These are phyloP conservation scores for Toxotes lorentzi DNA, from an alignment of 2,797 vertebrate genomes.

Conservation along the genomic window DNA sequence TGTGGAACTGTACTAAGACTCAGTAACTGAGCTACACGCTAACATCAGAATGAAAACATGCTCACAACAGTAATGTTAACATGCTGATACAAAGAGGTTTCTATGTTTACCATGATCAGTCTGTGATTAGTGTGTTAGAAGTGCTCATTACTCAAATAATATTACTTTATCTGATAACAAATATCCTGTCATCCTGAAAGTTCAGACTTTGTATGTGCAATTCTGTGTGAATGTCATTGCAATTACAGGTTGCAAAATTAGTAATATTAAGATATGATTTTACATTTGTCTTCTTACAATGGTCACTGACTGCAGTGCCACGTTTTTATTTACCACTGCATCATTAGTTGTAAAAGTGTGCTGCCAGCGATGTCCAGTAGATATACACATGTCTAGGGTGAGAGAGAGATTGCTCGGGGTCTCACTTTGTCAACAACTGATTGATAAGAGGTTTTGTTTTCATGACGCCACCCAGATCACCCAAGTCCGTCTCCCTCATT, in stretches of 20 bases:
- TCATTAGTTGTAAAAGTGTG: constrained; percentile 42
- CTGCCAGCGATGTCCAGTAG: constrained; percentile 44
- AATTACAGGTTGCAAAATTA: neutral
- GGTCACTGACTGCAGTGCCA: constrained; percentile 17
- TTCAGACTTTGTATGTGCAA: too few relatives aligned
- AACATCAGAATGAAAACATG: neutral
- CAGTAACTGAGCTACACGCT: neutral
- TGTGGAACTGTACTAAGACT: neutral
- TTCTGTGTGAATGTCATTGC: too few relatives aligned
- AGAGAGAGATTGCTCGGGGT: constrained; percentile 59
- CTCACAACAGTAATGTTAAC: neutral
- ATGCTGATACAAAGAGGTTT: neutral
- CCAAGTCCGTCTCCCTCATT: constrained; percentile 72
- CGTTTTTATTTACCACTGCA: constrained; percentile 31
- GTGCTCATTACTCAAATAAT: too few relatives aligned
- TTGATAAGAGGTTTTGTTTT: constrained; percentile 83
- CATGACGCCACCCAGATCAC: constrained; percentile 75
- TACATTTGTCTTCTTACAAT: neutral
- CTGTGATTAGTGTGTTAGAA: neutral
- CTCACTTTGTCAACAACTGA: constrained; percentile 79
- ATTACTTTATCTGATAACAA: too few relatives aligned
- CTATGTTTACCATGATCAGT: neutral
- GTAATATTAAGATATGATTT: neutral
- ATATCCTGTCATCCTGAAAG: too few relatives aligned
- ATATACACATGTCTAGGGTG: constrained; percentile 62